A percentile compares a stretch with the other conserved stretches of the same genome.
Conservation (phyloP, 2,888 invertebrate species). For the Lycophotia porphyrea region DNA sequence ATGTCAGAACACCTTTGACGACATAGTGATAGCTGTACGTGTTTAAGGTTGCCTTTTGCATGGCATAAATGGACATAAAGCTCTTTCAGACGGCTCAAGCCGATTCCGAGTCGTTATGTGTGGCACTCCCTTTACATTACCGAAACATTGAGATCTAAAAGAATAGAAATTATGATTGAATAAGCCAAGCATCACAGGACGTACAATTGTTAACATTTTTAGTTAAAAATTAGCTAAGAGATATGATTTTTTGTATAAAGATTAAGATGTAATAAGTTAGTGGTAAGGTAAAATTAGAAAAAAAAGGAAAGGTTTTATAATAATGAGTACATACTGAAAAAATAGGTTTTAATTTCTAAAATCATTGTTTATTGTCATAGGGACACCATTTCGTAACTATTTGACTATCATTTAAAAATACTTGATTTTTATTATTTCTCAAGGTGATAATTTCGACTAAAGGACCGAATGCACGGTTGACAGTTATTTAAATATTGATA, state of each 20-base stretch:
- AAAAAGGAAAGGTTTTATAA: conserved; percentile 1
- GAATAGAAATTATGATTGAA: conserved; percentile 21
- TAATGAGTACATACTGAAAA: conserved; percentile 1
- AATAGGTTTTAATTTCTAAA: conserved; percentile 18
- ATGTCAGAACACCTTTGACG: neutral
- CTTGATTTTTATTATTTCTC: conserved; percentile 1
- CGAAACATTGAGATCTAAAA: conserved; percentile 31
- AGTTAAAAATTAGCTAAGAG: conserved; percentile 35
- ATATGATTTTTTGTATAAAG: conserved; percentile 38
- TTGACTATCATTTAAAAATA: conserved; percentile 45
- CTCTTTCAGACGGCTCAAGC: neutral
- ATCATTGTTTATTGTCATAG: conserved; percentile 55
- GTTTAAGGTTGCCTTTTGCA: neutral
- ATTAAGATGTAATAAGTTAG: conserved; percentile 37
- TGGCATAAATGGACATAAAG: neutral
- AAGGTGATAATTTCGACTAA: neutral
- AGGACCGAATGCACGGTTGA: neutral
- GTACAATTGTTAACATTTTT: conserved; percentile 42
- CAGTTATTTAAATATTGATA: neutral
- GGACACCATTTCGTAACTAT: conserved; percentile 54
- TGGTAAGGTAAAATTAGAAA: conserved; percentile 2
- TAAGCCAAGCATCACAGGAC: conserved; percentile 53
- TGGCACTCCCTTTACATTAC: conserved; percentile 23
- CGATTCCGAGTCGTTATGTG: neutral
- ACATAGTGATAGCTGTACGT: neutral